These are phyloP conservation scores for Oreochromis aureus DNA, from an alignment of 2,113 vertebrate genomes.

Conservation along the genomic window DNA sequence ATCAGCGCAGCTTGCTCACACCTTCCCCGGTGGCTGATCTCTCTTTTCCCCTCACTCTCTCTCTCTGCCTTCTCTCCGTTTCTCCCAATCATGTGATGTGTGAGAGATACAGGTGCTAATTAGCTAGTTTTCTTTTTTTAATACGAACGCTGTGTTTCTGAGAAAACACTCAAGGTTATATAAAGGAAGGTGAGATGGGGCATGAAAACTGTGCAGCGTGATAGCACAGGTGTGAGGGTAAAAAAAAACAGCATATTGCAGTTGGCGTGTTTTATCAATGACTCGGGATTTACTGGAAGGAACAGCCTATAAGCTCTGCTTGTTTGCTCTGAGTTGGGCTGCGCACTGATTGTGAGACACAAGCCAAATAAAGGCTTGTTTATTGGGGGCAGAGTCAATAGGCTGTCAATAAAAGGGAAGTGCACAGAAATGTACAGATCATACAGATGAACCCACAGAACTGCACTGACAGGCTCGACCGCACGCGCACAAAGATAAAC, in stretches of 20 bases:
- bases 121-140: background rate
- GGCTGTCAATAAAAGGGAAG: slow-evolving; percentile 12
- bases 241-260: background rate
- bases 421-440: background rate
- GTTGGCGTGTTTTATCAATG: background rate
- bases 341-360: background rate
- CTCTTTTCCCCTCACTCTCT: background rate
- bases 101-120: slow-evolving; percentile 55
- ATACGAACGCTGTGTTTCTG: background rate
- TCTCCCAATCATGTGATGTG: slow-evolving; percentile 1
- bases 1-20: slow-evolving; percentile 54
- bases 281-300: background rate
- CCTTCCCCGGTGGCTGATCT: slow-evolving; percentile 31
- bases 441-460: background rate
- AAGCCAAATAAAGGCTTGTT: slow-evolving; percentile 31
- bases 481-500: background rate
- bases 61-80: background rate
- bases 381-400: slow-evolving; percentile 12
- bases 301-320: background rate
- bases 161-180: slow-evolving; percentile 21
- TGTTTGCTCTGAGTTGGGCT: background rate
- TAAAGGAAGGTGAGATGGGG: slow-evolving; percentile 15
- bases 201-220: background rate
- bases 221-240: background rate
- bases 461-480: background rate